Base-by-base conservation (phyloP, 2,113 vertebrate species). In the Toxotes jaculatrix region DNA sequence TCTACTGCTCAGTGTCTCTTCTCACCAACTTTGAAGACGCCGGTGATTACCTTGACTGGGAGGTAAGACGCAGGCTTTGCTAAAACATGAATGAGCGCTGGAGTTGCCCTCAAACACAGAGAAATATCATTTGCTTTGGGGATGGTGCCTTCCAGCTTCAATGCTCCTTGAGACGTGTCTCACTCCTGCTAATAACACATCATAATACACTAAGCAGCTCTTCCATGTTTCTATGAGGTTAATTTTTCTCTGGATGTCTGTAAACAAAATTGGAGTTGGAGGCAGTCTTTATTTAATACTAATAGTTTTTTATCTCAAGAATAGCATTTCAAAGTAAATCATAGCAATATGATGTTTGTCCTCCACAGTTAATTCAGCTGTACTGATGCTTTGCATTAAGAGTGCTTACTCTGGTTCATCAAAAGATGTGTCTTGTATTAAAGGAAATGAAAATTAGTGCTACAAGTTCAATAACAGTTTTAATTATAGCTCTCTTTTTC, bases 21-120 rank as follows among this genome's bases (percentile, higher is more conserved):
- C 98, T 99, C 95, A 99, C 98, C 96, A 99, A 99, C 95, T 99
- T 99, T 94, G 98, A 99, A 96, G 98, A 99, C 93, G 98, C 99
- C 83, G 98, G 97, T 94, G 98, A 99, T 96, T 99, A 98, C 94
- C 96, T 99, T 96, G 98, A 99, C 94, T 99, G 98, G 98, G 98
- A 99, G 98, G 98, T 99, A 96, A 97, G 96, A 89, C 23, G 31
- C 60, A 6, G 17, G 14, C 16, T 66, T 64, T 31, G 9, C 45
- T 43, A 6, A 42, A 55, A 66, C 57, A 16, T 40, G 57, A 27
- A 36, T 36, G 27, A 56, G 49, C 27, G 19, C 4, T 31, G 31
- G 9, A 23, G 4, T 17, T 17, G 27, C 43, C 43, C 55, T 16
- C 1, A 13, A 64, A 42, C 47, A 31, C 17, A 42, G 5, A 53